A percentile compares a stretch with the other conserved stretches of the same genome.
Conservation (phyloP, 37 sponge, comb jelly and placozoan genomes). For the Trichoplax adhaerens region DNA sequence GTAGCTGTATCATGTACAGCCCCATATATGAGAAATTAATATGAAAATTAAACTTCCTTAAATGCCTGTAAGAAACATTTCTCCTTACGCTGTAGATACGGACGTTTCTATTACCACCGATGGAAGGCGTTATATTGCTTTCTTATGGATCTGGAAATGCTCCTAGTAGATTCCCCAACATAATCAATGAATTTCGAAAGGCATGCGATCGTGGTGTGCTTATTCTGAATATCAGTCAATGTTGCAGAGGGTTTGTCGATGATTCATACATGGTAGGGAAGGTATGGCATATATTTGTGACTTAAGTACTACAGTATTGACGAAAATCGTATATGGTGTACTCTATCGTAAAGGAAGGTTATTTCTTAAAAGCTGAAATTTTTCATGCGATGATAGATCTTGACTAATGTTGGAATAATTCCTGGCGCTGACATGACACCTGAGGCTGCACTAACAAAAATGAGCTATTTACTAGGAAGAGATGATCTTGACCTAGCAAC, state of each 20-base stretch:
- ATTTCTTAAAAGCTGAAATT: background rate
- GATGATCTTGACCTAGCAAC: background rate
- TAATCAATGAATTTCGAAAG: constrained; percentile 41
- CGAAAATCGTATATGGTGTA: no score
- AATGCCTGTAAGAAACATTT: no score
- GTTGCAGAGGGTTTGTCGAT: constrained; percentile 52
- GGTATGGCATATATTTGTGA: constrained; percentile 22
- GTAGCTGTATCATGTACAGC: no score
- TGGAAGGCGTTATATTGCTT: constrained; percentile 75
- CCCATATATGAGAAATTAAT: no score
- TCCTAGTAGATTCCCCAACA: constrained; percentile 28
- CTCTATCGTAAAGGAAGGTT: no score
- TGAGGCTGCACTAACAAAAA: constrained; percentile 94
- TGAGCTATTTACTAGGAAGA: constrained; percentile 59
- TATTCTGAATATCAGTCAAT: constrained; percentile 87
- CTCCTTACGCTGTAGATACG: constrained; percentile 21
- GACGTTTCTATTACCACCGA: constrained; percentile 77
- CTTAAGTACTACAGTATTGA: background rate
- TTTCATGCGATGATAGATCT: constrained; percentile 25
- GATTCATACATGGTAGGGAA: constrained; percentile 57
- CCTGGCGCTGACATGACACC: constrained; percentile 91
- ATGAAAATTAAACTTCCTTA: no score
- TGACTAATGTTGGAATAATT: constrained; percentile 55
- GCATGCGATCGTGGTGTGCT: constrained; percentile 62
- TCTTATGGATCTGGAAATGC: constrained; percentile 86